A percentile compares a stretch with the other conserved stretches of the same genome.
phyloP scores from a whole-genome alignment of 2,797 vertebrate genomes.

The Dipus sagitta region DNA sequence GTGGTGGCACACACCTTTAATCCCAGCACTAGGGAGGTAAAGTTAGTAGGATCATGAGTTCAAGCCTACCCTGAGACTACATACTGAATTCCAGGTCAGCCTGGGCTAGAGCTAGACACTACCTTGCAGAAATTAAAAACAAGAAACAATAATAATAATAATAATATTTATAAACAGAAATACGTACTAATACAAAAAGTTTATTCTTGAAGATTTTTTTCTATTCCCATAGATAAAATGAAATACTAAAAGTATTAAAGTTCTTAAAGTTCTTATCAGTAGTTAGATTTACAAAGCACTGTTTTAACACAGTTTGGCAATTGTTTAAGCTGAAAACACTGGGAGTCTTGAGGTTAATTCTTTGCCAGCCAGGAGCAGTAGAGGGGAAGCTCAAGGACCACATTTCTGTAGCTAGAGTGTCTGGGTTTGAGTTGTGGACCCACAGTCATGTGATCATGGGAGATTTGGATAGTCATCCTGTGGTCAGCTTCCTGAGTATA shows the following conservation, averaged over 20 bases:
- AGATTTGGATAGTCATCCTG: not conserved
- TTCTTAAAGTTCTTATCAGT: not conserved
- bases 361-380: too few species aligned
- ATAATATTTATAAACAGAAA: not conserved
- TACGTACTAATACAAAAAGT: not conserved
- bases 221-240: not conserved
- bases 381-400: rapidly evolving
- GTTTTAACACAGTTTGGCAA: not conserved
- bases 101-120: too few species aligned
- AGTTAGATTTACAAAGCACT: not conserved
- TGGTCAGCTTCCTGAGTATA: not conserved
- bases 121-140: too few species aligned
- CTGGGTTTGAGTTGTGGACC: not conserved
- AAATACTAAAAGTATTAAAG: not conserved
- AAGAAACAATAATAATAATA: too few species aligned
- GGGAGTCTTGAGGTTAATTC: not conserved
- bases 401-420: not conserved
- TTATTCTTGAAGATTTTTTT: not conserved
- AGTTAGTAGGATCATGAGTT: too few species aligned
- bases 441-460: not conserved
- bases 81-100: too few species aligned
- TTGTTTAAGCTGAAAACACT: not conserved
- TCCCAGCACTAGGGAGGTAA: too few species aligned
- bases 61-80: too few species aligned
- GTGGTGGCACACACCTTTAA: too few species aligned